A percentile compares a stretch with the other conserved stretches of the same genome.
Evolutionary conservation across 2,888 invertebrate species (phyloP).

Genomic region (Eilema griseolum): DNA sequence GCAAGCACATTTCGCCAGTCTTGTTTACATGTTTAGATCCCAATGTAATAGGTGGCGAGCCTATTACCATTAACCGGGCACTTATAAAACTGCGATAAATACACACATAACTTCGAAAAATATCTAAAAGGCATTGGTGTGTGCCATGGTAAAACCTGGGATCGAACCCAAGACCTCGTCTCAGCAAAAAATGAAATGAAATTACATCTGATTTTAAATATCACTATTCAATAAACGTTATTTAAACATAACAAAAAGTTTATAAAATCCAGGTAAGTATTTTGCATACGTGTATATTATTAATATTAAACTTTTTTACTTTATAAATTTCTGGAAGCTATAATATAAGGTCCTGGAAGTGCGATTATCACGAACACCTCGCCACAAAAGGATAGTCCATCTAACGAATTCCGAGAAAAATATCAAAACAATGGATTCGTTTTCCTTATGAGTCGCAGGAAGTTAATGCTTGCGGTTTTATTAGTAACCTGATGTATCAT

Average conservation of each 20-base stretch:
- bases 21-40: too few relatives aligned
- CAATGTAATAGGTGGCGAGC: too few relatives aligned
- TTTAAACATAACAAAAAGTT: not conserved
- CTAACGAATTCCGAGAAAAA: slow-evolving; percentile 43
- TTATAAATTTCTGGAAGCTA: slow-evolving; percentile 36
- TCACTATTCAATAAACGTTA: not conserved
- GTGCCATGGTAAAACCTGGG: too few relatives aligned
- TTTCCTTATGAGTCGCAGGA: slow-evolving; percentile 49
- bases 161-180: too few relatives aligned
- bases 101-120: too few relatives aligned
- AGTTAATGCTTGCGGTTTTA: slow-evolving; percentile 47
- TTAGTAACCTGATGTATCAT: slow-evolving; percentile 32
- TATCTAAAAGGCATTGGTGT: too few relatives aligned
- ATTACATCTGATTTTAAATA: not conserved
- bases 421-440: slow-evolving; percentile 50
- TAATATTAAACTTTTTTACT: not conserved
- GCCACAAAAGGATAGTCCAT: slow-evolving; percentile 42
- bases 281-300: not conserved
- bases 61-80: too few relatives aligned
- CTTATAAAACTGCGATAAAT: too few relatives aligned
- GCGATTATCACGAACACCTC: slow-evolving; percentile 36
- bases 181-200: too few relatives aligned
- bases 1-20: too few relatives aligned
- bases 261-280: not conserved
- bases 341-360: slow-evolving; percentile 16